phyloP scores from a whole-genome alignment of 2,888 invertebrate genomes.

The Lymantria monacha region DNA sequence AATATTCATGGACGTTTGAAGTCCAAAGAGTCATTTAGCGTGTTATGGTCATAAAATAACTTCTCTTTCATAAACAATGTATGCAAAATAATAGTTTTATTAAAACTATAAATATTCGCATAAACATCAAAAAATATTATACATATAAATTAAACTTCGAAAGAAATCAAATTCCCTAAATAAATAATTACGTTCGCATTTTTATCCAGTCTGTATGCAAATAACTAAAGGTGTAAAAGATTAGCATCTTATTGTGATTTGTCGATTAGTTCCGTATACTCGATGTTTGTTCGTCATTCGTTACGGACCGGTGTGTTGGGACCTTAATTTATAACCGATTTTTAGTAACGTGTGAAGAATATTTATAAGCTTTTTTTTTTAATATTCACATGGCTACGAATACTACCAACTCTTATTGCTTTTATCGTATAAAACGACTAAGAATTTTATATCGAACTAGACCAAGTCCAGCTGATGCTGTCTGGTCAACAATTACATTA shows the following conservation, averaged over 20 bases:
- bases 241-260: conserved; percentile 78
- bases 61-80: too few relatives aligned
- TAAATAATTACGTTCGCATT: conserved; percentile 13
- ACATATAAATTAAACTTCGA: neutral
- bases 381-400: neutral
- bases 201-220: conserved; percentile 58
- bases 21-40: too few relatives aligned
- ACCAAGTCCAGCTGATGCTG: too few relatives aligned
- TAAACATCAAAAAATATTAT: too few relatives aligned
- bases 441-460: too few relatives aligned
- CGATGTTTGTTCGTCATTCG: conserved; percentile 72
- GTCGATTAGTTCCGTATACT: conserved; percentile 68
- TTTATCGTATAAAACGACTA: too few relatives aligned
- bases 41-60: too few relatives aligned
- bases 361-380: neutral
- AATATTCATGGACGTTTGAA: too few relatives aligned
- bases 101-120: too few relatives aligned
- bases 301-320: conserved; percentile 65
- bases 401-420: too few relatives aligned
- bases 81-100: too few relatives aligned
- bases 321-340: conserved; percentile 37
- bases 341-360: conserved; percentile 1
- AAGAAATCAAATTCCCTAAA: conserved; percentile 8
- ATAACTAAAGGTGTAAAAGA: conserved; percentile 77
- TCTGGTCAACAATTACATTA: too few relatives aligned